phyloP scores from a whole-genome alignment of 2,888 invertebrate species.

The Callyntrura sp. region DNA sequence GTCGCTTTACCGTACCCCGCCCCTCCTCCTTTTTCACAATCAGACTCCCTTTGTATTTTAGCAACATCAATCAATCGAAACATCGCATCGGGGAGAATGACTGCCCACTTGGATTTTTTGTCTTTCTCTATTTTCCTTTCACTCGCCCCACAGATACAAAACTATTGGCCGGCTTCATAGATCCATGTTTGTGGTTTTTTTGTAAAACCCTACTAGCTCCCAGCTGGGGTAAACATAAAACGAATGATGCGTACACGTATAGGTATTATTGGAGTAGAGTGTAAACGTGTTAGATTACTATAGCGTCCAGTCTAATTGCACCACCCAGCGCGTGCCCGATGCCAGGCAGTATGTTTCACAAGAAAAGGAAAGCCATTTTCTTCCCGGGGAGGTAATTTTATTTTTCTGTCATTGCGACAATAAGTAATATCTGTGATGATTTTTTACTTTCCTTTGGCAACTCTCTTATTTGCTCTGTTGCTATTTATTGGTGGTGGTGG shows the following conservation, averaged over 20 bases:
- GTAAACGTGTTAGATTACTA: not conserved
- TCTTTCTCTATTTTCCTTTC: not conserved
- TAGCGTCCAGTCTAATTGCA: not conserved
- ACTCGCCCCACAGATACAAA: no score
- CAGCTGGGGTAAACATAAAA: not conserved
- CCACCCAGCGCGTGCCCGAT: not conserved
- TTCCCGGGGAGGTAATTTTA: no score
- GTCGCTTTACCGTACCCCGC: not conserved
- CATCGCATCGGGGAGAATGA: constrained; percentile 66
- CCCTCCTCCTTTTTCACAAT: constrained; percentile 42
- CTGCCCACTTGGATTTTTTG: constrained; percentile 51
- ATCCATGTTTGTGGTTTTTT: no score
- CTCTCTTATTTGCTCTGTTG: not conserved
- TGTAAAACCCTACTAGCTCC: no score
- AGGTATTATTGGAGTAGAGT: not conserved
- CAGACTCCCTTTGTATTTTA: constrained; percentile 56
- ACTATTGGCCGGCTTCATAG: no score
- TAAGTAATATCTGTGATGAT: no score
- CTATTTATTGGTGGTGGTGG: no score
- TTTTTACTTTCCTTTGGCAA: not conserved
- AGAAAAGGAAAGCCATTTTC: no score
- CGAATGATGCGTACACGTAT: not conserved
- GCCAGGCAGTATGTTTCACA: not conserved
- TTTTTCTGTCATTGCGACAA: not conserved
- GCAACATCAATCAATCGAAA: constrained; percentile 76